These are phyloP conservation scores for Synodontis membranacea DNA, from an alignment of 2,113 vertebrate species.

Conservation along the genomic window DNA sequence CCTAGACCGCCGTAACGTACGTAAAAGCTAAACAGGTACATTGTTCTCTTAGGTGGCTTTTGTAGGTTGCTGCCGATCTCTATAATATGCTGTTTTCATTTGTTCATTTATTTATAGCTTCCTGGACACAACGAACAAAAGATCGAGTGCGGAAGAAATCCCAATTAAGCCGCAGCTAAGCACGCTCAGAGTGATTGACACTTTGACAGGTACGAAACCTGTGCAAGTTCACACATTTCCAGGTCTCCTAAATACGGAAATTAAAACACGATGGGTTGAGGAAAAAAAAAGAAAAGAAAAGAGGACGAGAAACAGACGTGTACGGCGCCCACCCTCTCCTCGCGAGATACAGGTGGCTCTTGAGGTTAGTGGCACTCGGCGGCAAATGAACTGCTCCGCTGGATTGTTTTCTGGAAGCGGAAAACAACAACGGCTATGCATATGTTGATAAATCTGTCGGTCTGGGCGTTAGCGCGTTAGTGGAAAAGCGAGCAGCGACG, in stretches of 20 bases:
- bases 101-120: neutral
- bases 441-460: constrained; percentile 82
- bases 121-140: neutral
- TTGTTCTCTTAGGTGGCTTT: neutral
- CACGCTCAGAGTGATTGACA: constrained; percentile 9
- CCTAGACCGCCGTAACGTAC: neutral
- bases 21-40: neutral
- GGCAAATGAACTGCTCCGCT: constrained; percentile 77
- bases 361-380: constrained; percentile 77
- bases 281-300: constrained; percentile 45
- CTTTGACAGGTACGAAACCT: constrained; percentile 27
- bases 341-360: constrained; percentile 77
- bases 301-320: constrained; percentile 65
- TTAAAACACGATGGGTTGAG: constrained; percentile 40
- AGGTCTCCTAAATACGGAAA: constrained; percentile 63
- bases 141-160: constrained; percentile 4
- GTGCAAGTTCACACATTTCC: constrained; percentile 48
- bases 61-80: neutral
- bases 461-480: constrained; percentile 73
- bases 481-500: constrained; percentile 56
- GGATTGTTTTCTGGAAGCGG: constrained; percentile 60
- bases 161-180: constrained; percentile 33
- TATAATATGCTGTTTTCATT: neutral
- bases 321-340: constrained; percentile 73
- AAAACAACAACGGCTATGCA: constrained; percentile 63